Evolutionary conservation across 1,140 invertebrate species (phyloP), one percentile per base, ranked within the genome.

Genomic region (Diachasma alloeum): DNA sequence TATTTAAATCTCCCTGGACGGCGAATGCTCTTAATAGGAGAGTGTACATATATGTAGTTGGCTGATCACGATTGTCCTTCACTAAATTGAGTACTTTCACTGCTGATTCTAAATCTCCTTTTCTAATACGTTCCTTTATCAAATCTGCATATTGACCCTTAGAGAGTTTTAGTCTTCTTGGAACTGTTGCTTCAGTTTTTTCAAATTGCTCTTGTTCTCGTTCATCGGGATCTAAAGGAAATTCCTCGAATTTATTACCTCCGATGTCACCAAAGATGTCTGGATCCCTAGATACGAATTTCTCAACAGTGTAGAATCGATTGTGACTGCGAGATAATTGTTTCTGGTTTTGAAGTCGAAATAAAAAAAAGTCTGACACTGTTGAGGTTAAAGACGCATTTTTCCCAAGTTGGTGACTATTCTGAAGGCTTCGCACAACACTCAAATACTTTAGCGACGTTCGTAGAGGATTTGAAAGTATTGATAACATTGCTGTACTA

Each of bases 11-110:
- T 1, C 97, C 97, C 5, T 93, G 92, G 77, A 92, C 86, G 6
- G 95, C 96, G 90, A 95, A 96, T 10, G 92, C 94, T 78, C 92
- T 91, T 74, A 98, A 95, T 26, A 98, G 84, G 44, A 97, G 89
- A 84, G 94, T 95, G 83, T 94, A 98, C 74, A 96, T 93, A 85
- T 95, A 96, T 76, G 91, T 90, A 72, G 93, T 92, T 0, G 96
- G 96, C 86, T 93, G 93, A 6, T 95, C 94, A 80, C 92, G 91
- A 85, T 97, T 96, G 83, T 94, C 90, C 85, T 94, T 92, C 11
- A 95, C 82, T 92, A 97, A 93, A 82, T 96, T 93, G 17, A 97
- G 85, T 4, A 97, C 91, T 78, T 93, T 91, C 44, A 96, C 89
- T 5, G 96, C 96, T 84, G 94, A 93, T 78, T 92, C 91, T 44